phyloP scores from a whole-genome alignment of 2,797 vertebrate species.

The Limnodromus scolopaceus region DNA sequence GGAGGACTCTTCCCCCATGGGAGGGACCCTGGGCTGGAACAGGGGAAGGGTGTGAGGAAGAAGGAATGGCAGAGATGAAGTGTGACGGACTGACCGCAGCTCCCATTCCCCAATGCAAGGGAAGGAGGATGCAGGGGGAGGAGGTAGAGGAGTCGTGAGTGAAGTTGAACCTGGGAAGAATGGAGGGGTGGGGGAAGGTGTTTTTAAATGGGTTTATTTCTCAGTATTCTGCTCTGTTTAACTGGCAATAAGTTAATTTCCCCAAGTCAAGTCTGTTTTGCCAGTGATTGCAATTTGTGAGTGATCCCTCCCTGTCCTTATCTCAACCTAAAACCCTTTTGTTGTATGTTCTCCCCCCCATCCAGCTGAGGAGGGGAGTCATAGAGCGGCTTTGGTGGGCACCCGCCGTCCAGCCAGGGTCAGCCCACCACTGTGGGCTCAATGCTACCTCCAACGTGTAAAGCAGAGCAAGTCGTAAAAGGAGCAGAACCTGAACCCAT shows the following conservation, averaged over 20 bases:
- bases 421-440: neutral
- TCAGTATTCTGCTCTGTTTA: neutral
- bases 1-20: neutral
- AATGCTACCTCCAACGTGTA: fast-evolving
- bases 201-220: neutral
- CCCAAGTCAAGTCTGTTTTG: neutral
- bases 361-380: neutral
- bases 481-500: neutral
- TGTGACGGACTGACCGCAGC: neutral
- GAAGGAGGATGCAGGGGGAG: neutral
- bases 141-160: neutral
- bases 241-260: neutral
- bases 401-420: neutral
- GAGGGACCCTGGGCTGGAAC: neutral
- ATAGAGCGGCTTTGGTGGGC: neutral
- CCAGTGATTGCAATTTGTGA: fast-evolving
- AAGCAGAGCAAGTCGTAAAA: neutral
- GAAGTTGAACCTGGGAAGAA: neutral
- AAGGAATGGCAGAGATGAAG: neutral
- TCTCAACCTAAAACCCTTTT: fast-evolving
- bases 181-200: neutral
- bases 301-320: neutral
- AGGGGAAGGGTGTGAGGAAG: neutral
- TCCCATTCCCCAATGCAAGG: neutral
- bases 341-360: neutral